Conservation (phyloP, 92 coral and sea anemone genomes). For the Siderastrea siderea region DNA sequence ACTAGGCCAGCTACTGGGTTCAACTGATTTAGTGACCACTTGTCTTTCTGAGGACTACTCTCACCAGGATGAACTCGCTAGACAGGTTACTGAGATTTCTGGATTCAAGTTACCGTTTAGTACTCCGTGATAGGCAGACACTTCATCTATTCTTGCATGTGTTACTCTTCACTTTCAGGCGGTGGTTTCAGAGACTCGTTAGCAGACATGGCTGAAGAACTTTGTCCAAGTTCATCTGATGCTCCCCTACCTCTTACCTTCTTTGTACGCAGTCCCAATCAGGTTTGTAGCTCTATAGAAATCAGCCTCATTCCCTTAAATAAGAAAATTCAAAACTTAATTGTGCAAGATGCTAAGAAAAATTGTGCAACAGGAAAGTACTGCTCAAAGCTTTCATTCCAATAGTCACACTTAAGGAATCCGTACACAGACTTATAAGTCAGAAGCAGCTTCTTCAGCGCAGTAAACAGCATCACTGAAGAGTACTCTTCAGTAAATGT, state of each 20-base stretch:
- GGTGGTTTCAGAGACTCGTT: constrained; percentile 99
- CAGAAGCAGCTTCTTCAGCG: no score
- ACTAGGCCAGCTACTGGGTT: no score
- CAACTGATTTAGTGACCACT: no score
- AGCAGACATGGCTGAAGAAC: constrained; percentile 98
- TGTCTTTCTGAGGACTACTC: no score
- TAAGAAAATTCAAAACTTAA: no score
- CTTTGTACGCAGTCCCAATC: constrained; percentile 97
- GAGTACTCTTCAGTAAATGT: not conserved
- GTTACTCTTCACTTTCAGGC: constrained; percentile 53
- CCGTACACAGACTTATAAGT: no score
- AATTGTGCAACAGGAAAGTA: no score
- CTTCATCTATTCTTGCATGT: not conserved
- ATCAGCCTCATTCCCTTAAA: not conserved
- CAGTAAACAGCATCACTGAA: not conserved
- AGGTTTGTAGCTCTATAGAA: constrained; percentile 48
- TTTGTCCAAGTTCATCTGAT: constrained; percentile 93
- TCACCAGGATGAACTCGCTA: no score
- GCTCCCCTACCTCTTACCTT: constrained; percentile 87
- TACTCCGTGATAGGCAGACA: not conserved
- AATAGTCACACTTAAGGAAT: no score
- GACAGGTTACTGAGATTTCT: no score
- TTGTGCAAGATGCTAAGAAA: no score
- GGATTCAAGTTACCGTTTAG: not conserved
- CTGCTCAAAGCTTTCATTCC: no score